A percentile compares a stretch with the other conserved stretches of the same genome.
phyloP scores from a whole-genome alignment of 2,797 vertebrate genomes.

The Hapalemur alaotrensis region DNA sequence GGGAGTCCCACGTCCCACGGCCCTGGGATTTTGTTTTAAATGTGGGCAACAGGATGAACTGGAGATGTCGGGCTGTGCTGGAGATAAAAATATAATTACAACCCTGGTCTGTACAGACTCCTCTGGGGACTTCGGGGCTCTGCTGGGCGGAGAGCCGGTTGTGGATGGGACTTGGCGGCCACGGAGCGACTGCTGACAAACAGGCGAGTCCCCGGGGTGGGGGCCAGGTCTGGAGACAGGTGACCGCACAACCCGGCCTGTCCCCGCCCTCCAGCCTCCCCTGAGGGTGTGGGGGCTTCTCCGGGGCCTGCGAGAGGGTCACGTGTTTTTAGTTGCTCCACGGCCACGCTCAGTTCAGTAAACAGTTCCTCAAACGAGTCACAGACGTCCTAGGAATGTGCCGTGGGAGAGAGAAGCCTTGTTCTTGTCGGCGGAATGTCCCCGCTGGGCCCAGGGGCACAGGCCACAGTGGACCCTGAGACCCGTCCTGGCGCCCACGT shows the following conservation, averaged over 20 bases:
- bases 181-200: neutral
- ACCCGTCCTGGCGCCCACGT: no score
- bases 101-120: neutral
- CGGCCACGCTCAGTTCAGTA: accelerated
- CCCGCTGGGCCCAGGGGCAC: accelerated
- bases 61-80: neutral
- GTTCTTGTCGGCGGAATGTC: neutral
- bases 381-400: accelerated
- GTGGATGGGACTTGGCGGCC: accelerated
- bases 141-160: accelerated
- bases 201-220: neutral
- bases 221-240: neutral
- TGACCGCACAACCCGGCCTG: accelerated
- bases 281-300: neutral
- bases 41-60: neutral
- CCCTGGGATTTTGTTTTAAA: neutral
- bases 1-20: neutral
- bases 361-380: no score
- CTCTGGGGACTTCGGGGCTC: neutral
- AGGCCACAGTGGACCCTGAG: neutral
- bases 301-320: neutral
- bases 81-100: neutral
- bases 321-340: accelerated
- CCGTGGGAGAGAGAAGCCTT: neutral
- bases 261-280: neutral